Evolutionary conservation across 1,140 invertebrate genomes (phyloP).

Genomic region (Akabosia matsudoensis): DNA sequence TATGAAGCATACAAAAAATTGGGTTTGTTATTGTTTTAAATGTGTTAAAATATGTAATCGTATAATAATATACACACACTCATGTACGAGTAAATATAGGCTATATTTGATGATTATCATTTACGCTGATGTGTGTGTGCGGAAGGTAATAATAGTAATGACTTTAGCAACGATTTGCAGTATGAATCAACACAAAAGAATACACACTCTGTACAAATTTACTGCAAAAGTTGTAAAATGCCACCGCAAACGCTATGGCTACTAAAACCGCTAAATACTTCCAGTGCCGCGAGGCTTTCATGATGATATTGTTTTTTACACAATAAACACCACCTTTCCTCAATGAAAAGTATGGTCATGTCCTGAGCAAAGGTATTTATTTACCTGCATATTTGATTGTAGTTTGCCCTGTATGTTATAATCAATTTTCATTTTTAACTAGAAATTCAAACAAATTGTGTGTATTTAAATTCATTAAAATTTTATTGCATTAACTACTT

Average conservation of each 20-base stretch:
- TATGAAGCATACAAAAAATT: too few species aligned
- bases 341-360: neutral
- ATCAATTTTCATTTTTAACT: neutral
- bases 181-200: neutral
- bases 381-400: conserved; percentile 15
- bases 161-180: neutral
- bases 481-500: too few species aligned
- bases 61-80: conserved; percentile 15
- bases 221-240: neutral
- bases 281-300: neutral
- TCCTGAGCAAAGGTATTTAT: neutral
- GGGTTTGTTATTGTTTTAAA: conserved; percentile 1
- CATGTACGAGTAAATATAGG: neutral
- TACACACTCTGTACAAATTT: neutral
- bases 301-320: neutral
- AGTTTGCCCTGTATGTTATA: neutral
- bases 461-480: too few species aligned
- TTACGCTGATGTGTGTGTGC: neutral
- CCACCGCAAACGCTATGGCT: neutral
- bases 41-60: neutral
- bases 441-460: too few species aligned
- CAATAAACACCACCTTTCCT: neutral
- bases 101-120: neutral
- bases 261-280: conserved; percentile 4
- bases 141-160: neutral